Evolutionary conservation across 2,797 vertebrate species (phyloP), one percentile per base, ranked within the genome.

Genomic region (Rachycentron canadum): DNA sequence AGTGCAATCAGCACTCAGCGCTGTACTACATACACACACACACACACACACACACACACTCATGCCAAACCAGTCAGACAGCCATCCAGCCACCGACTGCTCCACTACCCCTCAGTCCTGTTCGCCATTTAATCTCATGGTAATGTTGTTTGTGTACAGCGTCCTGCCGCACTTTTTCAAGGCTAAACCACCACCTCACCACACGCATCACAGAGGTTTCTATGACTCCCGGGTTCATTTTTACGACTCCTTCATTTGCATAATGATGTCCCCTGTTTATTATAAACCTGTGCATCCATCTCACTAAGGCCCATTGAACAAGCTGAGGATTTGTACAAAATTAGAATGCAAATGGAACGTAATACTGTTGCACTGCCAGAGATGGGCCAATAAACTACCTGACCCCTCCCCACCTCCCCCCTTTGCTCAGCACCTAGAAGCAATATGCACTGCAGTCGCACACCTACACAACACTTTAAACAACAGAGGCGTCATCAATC

Each of bases 301-400:
- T 93, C 86, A 90, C 86, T 88, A 77, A 91, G 91, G 90, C 79
- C 85, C 91, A 91, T 90, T 91, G 90, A 92, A 90, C 91, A 92
- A 90, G 87, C 89, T 76, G 84, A 63, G 83, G 88, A 92, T 93
- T 91, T 93, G 89, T 92, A 76, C 82, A 82, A 82, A 91, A 93
- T 93, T 90, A 88, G 91, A 93, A 92, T 92, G 92, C 88, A 92
- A 92, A 93, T 92, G 85, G 88, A 79, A 86, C 70, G 80, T 91
- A 89, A 90, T 91, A 84, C 84, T 87, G 75, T 88, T 57, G 79
- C 82, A 80, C 70, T 73, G 65, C 64, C 73, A 23, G 61, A 74
- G 72, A 91, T 85, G 84, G 86, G 82, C 83, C 86, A 84, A 89
- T 90, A 92, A 91, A 88, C 81, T 70, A 77, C 79, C 75, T 79